A percentile compares a stretch with the other conserved stretches of the same genome.
phyloP scores from a whole-genome alignment of 2,797 vertebrate species.

The Xerus rutilus region DNA sequence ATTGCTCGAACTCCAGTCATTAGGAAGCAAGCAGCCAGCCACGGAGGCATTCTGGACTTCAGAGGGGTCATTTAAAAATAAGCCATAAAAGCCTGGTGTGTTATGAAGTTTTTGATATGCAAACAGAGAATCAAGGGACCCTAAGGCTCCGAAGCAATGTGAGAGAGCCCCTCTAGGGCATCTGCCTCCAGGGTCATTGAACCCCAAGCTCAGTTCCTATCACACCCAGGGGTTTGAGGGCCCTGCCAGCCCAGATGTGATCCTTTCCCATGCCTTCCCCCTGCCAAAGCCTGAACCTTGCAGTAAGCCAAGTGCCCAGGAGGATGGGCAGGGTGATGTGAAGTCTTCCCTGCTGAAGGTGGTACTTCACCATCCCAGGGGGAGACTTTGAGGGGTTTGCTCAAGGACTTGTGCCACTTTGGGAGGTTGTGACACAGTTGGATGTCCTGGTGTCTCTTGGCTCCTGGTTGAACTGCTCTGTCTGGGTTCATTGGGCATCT shows the following conservation, averaged over 20 bases:
- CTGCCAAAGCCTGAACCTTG: neutral
- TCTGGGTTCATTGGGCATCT: rapidly evolving
- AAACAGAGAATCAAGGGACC: neutral
- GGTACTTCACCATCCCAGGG: rapidly evolving
- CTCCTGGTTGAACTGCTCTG: neutral
- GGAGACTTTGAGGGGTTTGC: rapidly evolving
- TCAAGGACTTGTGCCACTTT: rapidly evolving
- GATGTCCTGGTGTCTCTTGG: rapidly evolving
- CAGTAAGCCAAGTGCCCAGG: neutral
- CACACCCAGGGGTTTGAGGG: rapidly evolving
- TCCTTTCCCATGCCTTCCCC: too few relatives aligned
- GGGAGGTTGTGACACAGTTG: rapidly evolving
- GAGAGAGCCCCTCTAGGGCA: rapidly evolving
- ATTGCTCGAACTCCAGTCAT: neutral
- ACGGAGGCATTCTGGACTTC: neutral
- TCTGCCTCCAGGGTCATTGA: neutral
- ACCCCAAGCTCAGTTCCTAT: too few relatives aligned
- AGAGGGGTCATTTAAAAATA: neutral
- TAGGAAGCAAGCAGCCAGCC: neutral
- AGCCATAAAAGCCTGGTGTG: neutral
- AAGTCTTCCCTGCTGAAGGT: neutral
- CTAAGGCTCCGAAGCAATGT: rapidly evolving
- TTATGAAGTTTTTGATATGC: neutral
- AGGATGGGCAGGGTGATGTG: neutral
- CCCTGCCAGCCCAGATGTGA: rapidly evolving